Evolutionary conservation across 2,888 invertebrate genomes (phyloP).

Genomic region (Drosophila nr. medialis): DNA sequence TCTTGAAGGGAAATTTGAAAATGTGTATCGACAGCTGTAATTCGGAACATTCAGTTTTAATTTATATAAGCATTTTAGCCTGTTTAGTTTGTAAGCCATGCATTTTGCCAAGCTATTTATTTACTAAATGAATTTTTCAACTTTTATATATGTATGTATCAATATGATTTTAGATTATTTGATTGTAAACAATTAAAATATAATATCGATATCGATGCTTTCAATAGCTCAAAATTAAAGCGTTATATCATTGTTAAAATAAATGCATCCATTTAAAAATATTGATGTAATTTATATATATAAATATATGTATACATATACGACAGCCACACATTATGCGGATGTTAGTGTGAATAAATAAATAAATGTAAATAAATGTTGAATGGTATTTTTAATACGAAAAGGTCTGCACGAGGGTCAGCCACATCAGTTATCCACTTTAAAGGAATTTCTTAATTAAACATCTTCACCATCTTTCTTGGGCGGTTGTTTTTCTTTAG

Average conservation of each 20-base stretch:
- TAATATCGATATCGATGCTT: constrained; percentile 34
- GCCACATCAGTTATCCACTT: background rate
- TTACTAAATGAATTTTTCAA: constrained; percentile 41
- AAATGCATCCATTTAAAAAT: constrained; percentile 47
- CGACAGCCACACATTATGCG: constrained; percentile 19
- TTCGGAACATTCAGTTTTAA: constrained; percentile 63
- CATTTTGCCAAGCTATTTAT: constrained; percentile 68
- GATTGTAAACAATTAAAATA: constrained; percentile 3
- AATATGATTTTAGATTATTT: constrained; percentile 19
- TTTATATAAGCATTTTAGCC: constrained; percentile 53
- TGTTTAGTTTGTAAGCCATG: constrained; percentile 60
- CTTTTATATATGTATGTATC: constrained; percentile 9
- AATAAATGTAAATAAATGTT: constrained; percentile 56
- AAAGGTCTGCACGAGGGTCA: background rate
- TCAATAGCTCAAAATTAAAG: constrained; percentile 38
- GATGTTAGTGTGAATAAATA: constrained; percentile 36
- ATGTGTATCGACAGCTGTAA: constrained; percentile 20
- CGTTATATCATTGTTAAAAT: constrained; percentile 67
- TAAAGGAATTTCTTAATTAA: background rate
- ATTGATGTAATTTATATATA: constrained; percentile 55
- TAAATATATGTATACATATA: constrained; percentile 17
- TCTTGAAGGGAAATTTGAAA: background rate
- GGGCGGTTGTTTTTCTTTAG: background rate
- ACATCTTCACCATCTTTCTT: constrained; percentile 2
- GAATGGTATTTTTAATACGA: constrained; percentile 31